A percentile compares a stretch with the other conserved stretches of the same genome.
Evolutionary conservation across 2,888 invertebrate species (phyloP).

Genomic region (Hartigia nigra): DNA sequence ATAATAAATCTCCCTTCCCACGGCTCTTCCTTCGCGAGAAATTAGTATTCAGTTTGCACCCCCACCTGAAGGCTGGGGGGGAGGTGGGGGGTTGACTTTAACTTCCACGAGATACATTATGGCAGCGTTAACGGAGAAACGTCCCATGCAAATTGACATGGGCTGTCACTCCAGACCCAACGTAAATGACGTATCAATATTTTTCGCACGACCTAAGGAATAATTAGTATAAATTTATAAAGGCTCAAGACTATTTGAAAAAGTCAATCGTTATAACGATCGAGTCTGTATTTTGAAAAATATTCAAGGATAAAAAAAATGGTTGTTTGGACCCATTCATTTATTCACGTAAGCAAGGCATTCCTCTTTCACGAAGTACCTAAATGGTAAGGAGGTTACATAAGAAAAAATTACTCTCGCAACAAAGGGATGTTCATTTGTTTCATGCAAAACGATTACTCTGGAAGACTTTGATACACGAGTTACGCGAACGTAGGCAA

Average conservation of each 20-base stretch:
- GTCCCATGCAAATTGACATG: not conserved
- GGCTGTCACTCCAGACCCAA: not conserved
- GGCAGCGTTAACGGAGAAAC: not conserved
- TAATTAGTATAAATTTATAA: not conserved
- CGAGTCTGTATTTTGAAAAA: too few species aligned
- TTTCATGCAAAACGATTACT: too few species aligned
- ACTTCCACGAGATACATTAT: not conserved
- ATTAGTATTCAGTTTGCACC: not conserved
- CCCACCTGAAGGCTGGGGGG: too few species aligned
- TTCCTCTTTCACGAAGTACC: not conserved
- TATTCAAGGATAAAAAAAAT: too few species aligned
- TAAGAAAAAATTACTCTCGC: not conserved
- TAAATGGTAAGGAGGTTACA: not conserved
- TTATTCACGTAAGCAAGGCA: not conserved
- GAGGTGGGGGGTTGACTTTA: not conserved
- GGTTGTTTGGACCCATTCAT: too few species aligned
- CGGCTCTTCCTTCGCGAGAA: not conserved
- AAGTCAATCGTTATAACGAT: too few species aligned
- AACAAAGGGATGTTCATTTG: not conserved
- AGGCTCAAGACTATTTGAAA: not conserved
- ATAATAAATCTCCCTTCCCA: not conserved
- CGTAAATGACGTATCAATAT: not conserved
- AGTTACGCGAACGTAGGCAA: not conserved
- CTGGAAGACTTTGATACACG: not conserved
- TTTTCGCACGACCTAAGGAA: not conserved